Conservation (phyloP, 2,113 vertebrate species). For the Bagarius yarrelli region DNA sequence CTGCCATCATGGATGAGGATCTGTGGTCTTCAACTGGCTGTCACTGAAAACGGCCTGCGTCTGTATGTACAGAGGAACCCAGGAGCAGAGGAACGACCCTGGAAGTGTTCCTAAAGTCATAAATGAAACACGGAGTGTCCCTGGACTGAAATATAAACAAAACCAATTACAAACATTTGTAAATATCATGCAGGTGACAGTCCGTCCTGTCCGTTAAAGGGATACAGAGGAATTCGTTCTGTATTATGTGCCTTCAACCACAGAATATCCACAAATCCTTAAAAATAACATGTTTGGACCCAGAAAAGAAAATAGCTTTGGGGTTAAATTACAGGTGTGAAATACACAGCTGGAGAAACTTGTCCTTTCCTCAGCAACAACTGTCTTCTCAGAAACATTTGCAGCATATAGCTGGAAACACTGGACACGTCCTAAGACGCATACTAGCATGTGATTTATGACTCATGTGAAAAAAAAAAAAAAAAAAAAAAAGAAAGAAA, state of each 20-base stretch:
- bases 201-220: conserved; percentile 72
- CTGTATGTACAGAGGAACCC: conserved; percentile 84
- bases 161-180: conserved; percentile 60
- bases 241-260: conserved; percentile 46
- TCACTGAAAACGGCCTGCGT: conserved; percentile 69
- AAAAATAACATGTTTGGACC: conserved; percentile 66
- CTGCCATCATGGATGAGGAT: conserved; percentile 82
- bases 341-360: conserved; percentile 17
- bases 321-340: conserved; percentile 69
- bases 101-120: conserved; percentile 73
- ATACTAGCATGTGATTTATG: neutral
- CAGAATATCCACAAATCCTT: conserved; percentile 64
- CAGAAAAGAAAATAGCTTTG: conserved; percentile 68
- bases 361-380: conserved; percentile 43
- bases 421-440: conserved; percentile 28
- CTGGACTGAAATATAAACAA: conserved; percentile 59
- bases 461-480: conserved; percentile 11
- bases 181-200: conserved; percentile 73
- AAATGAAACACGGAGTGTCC: conserved; percentile 54
- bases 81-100: conserved; percentile 72
- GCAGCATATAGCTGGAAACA: no score
- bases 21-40: conserved; percentile 86
- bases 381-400: no score
- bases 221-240: conserved; percentile 60
- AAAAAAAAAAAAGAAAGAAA: conserved; percentile 61